phyloP scores from a whole-genome alignment of 2,797 vertebrate genomes.

The Pogonophryne albipinna region DNA sequence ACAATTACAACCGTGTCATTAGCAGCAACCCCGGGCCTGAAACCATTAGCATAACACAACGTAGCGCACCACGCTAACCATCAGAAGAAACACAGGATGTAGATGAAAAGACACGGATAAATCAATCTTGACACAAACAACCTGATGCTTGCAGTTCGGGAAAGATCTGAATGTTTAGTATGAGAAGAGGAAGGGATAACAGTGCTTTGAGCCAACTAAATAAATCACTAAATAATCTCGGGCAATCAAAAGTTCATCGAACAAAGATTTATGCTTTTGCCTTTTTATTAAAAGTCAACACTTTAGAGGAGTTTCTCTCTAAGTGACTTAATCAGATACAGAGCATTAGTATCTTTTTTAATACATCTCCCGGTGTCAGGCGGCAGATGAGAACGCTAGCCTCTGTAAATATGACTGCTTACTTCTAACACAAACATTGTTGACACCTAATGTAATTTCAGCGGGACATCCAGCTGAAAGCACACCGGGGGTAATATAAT shows the following conservation, averaged over 20 bases:
- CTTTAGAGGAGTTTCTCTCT: constrained; percentile 73
- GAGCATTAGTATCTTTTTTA: constrained; percentile 83
- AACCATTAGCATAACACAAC: constrained; percentile 85
- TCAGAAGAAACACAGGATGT: constrained; percentile 72
- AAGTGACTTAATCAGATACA: constrained; percentile 81
- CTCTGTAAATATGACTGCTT: constrained; percentile 86
- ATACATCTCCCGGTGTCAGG: constrained; percentile 82
- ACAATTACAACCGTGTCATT: constrained; percentile 96
- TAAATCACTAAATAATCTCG: constrained; percentile 55
- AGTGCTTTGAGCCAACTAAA: constrained; percentile 42
- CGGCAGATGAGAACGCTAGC: constrained; percentile 74
- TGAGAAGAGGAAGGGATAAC: constrained; percentile 19
- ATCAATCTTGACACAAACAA: constrained; percentile 74
- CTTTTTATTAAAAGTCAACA: constrained; percentile 83
- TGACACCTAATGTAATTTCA: constrained; percentile 88
- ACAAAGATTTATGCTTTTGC: constrained; percentile 60
- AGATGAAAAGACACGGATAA: constrained; percentile 65
- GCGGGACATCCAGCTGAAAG: constrained; percentile 81
- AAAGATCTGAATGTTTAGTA: constrained; percentile 43
- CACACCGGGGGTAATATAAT: constrained; percentile 84
- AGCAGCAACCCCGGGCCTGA: constrained; percentile 91
- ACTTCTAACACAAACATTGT: constrained; percentile 85
- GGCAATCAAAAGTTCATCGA: constrained; percentile 65
- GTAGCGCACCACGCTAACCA: constrained; percentile 66
- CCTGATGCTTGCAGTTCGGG: constrained; percentile 53